These are phyloP conservation scores for Nephrotoma appendiculata DNA, from an alignment of 2,888 invertebrate genomes.

Conservation along the genomic window DNA sequence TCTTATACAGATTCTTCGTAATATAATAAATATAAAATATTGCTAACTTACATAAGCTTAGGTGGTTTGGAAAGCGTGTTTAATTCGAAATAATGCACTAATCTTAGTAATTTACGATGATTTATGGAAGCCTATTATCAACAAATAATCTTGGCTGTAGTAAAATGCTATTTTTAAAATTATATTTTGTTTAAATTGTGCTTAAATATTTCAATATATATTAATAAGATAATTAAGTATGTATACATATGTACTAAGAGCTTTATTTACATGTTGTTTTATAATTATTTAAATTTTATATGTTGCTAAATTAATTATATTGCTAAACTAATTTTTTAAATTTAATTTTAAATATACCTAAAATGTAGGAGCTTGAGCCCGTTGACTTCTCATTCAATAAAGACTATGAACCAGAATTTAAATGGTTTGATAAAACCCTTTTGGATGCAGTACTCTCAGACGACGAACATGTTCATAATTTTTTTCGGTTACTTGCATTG, in stretches of 20 bases:
- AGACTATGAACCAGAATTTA: conserved; percentile 81
- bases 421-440: conserved; percentile 80
- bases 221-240: background rate
- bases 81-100: no score
- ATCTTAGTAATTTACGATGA: no score
- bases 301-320: background rate
- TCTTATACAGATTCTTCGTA: no score
- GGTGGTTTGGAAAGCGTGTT: no score
- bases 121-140: no score
- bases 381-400: conserved; percentile 92
- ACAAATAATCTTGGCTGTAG: no score
- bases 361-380: conserved; percentile 51
- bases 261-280: background rate
- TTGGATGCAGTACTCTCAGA: conserved; percentile 67
- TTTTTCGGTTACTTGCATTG: conserved; percentile 83
- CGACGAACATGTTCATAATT: conserved; percentile 63
- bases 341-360: background rate
- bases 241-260: background rate
- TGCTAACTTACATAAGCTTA: no score
- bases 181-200: background rate
- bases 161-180: no score
- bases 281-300: background rate
- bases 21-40: no score
- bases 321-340: background rate
- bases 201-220: background rate